Percentiles rank a stretch among this genome's conserved stretches.
These are phyloP conservation scores for Pristis pectinata DNA, from an alignment of 2,797 vertebrate genomes.

Conservation along the genomic window DNA sequence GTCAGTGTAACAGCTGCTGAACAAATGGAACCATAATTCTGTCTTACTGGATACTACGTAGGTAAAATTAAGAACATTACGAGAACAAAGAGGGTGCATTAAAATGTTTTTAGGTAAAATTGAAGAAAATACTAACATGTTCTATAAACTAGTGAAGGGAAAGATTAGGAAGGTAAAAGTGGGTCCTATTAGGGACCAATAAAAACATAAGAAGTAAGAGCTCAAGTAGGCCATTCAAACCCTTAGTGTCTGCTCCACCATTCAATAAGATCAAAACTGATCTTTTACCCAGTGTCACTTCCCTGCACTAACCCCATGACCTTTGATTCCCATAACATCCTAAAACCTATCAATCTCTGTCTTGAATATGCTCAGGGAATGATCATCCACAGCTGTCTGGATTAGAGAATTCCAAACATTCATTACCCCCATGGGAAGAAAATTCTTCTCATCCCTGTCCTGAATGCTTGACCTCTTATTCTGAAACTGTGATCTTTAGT, in stretches of 20 bases:
- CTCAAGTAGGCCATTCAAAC: neutral
- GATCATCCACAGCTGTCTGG: neutral
- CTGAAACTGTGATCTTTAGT: neutral
- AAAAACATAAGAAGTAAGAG: neutral
- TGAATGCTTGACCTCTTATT: neutral
- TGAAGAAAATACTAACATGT: too few relatives aligned
- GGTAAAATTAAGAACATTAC: too few relatives aligned
- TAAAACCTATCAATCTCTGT: neutral
- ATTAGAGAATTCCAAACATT: too few relatives aligned
- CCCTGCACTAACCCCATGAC: neutral
- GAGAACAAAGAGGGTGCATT: too few relatives aligned
- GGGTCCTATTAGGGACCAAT: neutral
- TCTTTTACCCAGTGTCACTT: neutral
- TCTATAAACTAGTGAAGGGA: too few relatives aligned
- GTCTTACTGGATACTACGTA: too few relatives aligned
- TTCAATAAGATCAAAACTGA: neutral
- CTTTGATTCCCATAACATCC: neutral
- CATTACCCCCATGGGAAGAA: neutral
- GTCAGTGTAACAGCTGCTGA: neutral
- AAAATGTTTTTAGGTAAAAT: too few relatives aligned
- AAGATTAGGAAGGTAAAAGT: too few relatives aligned
- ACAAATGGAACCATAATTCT: neutral
- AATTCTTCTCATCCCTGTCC: neutral
- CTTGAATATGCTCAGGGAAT: neutral
- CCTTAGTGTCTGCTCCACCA: neutral